Evolutionary conservation across 2,888 invertebrate species (phyloP).

Genomic region (Biston stratarius): DNA sequence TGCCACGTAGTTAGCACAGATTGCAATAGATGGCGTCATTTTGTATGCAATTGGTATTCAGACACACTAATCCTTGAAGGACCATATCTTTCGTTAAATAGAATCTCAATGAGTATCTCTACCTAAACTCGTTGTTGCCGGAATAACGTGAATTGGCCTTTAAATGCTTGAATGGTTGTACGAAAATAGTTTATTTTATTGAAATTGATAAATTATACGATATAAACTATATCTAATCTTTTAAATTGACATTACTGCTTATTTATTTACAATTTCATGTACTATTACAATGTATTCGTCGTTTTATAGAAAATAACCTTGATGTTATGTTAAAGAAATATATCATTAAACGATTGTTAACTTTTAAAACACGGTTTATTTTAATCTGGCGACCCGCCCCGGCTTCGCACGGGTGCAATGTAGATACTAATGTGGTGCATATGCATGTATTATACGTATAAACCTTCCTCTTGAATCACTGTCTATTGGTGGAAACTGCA

Average conservation of each 20-base stretch:
- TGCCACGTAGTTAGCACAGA: no score
- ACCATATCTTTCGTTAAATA: no score
- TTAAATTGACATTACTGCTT: not conserved
- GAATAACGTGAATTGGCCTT: not conserved
- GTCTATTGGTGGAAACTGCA: no score
- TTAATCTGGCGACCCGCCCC: no score
- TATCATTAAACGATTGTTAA: conserved; percentile 1
- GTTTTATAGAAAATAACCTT: conserved; percentile 7
- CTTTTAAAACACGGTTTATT: no score
- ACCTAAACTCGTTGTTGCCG: not conserved
- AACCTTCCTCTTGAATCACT: no score
- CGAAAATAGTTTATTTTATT: not conserved
- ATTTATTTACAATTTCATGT: conserved; percentile 2
- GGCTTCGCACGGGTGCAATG: no score
- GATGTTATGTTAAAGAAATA: conserved; percentile 7
- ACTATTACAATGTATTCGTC: not conserved
- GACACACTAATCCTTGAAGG: no score
- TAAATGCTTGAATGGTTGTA: conserved; percentile 8
- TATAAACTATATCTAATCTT: not conserved
- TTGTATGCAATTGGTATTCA: no score
- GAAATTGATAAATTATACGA: not conserved
- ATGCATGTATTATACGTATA: no score
- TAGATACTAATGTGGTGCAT: no score
- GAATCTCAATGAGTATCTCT: not conserved
- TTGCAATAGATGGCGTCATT: no score